A percentile compares a stretch with the other conserved stretches of the same genome.
phyloP scores from a whole-genome alignment of 2,113 vertebrate genomes.

The Psittacara wagleri region DNA sequence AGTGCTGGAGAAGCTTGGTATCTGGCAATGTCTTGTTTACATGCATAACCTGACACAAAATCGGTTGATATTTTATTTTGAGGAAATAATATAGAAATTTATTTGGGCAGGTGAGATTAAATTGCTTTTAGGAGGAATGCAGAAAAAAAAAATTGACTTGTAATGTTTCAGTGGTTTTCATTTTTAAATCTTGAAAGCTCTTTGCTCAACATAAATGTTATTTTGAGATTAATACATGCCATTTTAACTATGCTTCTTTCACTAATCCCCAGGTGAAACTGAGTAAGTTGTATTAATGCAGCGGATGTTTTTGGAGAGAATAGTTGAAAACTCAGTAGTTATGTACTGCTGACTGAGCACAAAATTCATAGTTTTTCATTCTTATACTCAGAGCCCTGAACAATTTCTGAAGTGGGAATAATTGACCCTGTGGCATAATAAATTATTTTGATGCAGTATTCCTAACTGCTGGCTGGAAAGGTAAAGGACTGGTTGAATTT shows the following conservation, averaged over 20 bases:
- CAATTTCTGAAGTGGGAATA: not conserved
- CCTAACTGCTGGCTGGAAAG: not conserved
- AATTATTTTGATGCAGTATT: not conserved
- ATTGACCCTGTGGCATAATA: not conserved
- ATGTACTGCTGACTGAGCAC: constrained; percentile 55
- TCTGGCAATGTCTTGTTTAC: not conserved
- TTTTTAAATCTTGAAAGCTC: not conserved
- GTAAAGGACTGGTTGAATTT: not conserved
- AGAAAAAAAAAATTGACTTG: not conserved
- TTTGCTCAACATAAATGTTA: not conserved
- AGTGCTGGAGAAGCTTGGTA: not conserved
- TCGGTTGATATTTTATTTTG: not conserved
- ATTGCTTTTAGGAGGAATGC: not conserved
- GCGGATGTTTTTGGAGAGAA: constrained; percentile 72
- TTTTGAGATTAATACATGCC: constrained; percentile 38
- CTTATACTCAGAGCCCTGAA: constrained; percentile 38
- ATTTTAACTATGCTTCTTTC: constrained; percentile 5
- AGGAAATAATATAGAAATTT: not conserved
- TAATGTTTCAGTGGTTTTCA: not conserved
- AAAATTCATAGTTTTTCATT: constrained; percentile 80
- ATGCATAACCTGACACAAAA: not conserved
- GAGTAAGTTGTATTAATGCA: constrained; percentile 41
- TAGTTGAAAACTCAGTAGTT: constrained; percentile 62
- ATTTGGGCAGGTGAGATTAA: not conserved
- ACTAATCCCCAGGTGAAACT: constrained; percentile 28